Base-by-base conservation (phyloP, 2,797 vertebrate genomes). In the Propithecus deckenii region DNA sequence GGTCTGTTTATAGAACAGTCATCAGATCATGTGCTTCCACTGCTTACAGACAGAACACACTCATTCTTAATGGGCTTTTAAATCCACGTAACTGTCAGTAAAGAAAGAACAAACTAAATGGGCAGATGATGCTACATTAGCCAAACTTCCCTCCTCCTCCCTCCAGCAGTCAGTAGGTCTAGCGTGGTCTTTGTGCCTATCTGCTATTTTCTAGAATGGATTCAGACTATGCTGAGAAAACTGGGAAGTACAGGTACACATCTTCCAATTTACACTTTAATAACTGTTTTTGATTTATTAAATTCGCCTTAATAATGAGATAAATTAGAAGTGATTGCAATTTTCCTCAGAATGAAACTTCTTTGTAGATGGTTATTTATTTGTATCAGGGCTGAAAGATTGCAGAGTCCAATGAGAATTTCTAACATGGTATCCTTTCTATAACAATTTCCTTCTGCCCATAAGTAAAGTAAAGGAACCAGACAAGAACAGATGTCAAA, bases 401-500 rank as follows among this genome's bases (percentile, higher is more conserved):
- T 59, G 50, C 10, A 80, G 65, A 63, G 81, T 96, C 85, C 96
- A 89, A 41, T 72, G 94, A 93, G 96, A 97, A 96, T 96, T 97
- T 98, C 55, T 98, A 97, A 95, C 69, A 87, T 93, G 93, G 88
- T 95, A 96, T 95, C 96, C 97, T 94, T 96, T 95, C 95, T 93
- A 72, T 79, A 97, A 97, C 95, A 97, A 95, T 98, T 97, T 97
- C 96, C 72, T 98, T 94, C 97, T 98, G 81, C 85, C 97, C 55
- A 35, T 96, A 98, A 97, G 92, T 88, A 95, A 89, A 96, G 81
- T 57, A 98, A 98, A 97, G 96, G 85, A 98, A 97, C 59, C 90
- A 97, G 81, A 97, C 96, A 93, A 85, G 95, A 98, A 97, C 97
- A 98, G 98, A 97, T 98, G 97, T 97, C 98, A 97, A 98, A 98